Percentiles rank a stretch among this genome's conserved stretches.
phyloP scores from a whole-genome alignment of 2,113 vertebrate genomes.

The Gnathonemus echidnorhynchus region DNA sequence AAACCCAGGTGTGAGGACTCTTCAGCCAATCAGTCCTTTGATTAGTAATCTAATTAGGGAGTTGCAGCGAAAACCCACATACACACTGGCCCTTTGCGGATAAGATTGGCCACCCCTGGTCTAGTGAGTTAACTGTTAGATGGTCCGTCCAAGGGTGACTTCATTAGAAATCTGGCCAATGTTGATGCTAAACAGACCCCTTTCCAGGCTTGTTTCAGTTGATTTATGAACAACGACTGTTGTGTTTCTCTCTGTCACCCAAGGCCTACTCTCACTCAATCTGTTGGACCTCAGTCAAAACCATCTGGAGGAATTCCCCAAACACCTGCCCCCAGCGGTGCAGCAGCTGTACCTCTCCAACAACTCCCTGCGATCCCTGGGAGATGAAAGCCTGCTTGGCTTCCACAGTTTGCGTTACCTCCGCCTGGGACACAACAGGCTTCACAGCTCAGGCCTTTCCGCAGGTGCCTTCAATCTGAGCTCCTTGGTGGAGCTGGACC shows the following conservation, averaged over 20 bases:
- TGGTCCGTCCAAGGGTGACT: not conserved
- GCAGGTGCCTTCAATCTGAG: conserved; percentile 50
- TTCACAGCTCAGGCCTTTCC: conserved; percentile 40
- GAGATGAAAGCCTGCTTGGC: conserved; percentile 42
- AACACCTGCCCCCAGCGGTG: conserved; percentile 50
- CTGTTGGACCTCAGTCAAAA: conserved; percentile 60
- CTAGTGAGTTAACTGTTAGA: not conserved
- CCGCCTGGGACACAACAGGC: conserved; percentile 51
- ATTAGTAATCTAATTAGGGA: no score
- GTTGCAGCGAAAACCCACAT: no score
- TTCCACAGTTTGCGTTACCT: conserved; percentile 51
- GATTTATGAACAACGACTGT: not conserved
- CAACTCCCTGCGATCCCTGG: conserved; percentile 49
- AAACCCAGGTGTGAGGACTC: no score
- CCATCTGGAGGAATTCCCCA: conserved; percentile 48
- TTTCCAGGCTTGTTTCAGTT: not conserved
- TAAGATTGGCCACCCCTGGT: no score
- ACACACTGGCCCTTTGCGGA: no score
- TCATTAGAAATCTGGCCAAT: not conserved
- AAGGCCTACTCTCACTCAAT: conserved; percentile 51
- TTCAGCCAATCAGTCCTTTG: no score
- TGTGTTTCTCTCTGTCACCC: conserved; percentile 15
- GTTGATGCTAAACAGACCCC: not conserved
- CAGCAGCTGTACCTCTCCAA: conserved; percentile 64
- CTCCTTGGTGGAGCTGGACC: conserved; percentile 62